A percentile compares a stretch with the other conserved stretches of the same genome.
These are phyloP conservation scores for Colletes latitarsis DNA, from an alignment of 1,140 invertebrate species.

Conservation along the genomic window DNA sequence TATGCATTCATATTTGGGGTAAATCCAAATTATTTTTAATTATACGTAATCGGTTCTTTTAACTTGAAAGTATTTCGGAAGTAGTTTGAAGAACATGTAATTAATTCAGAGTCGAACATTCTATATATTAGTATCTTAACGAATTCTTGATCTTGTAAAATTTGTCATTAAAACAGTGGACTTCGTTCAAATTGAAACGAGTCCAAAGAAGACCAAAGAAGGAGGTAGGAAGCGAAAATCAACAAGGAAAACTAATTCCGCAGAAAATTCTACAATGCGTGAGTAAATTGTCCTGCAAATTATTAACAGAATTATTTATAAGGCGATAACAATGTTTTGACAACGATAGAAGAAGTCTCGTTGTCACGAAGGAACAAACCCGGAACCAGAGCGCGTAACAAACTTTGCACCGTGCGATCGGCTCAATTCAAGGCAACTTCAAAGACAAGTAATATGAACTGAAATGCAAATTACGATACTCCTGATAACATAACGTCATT, in stretches of 20 bases:
- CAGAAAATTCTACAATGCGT: background rate
- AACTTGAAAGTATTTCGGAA: no score
- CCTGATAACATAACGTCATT: background rate
- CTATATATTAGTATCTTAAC: background rate
- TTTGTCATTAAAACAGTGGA: constrained; percentile 31
- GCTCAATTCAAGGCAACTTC: constrained; percentile 41
- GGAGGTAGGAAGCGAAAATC: constrained; percentile 11
- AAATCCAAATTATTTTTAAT: no score
- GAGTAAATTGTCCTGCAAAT: background rate
- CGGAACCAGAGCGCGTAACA: constrained; percentile 51
- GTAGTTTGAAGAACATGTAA: background rate
- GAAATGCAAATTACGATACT: background rate
- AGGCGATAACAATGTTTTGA: constrained; percentile 4
- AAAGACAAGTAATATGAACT: constrained; percentile 50
- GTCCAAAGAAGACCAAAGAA: background rate
- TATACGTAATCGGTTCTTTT: no score
- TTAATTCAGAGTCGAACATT: background rate
- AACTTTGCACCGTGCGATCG: constrained; percentile 53
- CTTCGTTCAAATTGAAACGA: constrained; percentile 17
- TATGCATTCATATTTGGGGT: no score
- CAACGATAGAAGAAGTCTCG: background rate
- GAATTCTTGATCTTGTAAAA: background rate
- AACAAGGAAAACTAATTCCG: background rate
- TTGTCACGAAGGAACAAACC: constrained; percentile 34
- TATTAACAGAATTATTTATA: background rate